Evolutionary conservation across 1,140 invertebrate species (phyloP).

Genomic region (Zaprionus nigranus): DNA sequence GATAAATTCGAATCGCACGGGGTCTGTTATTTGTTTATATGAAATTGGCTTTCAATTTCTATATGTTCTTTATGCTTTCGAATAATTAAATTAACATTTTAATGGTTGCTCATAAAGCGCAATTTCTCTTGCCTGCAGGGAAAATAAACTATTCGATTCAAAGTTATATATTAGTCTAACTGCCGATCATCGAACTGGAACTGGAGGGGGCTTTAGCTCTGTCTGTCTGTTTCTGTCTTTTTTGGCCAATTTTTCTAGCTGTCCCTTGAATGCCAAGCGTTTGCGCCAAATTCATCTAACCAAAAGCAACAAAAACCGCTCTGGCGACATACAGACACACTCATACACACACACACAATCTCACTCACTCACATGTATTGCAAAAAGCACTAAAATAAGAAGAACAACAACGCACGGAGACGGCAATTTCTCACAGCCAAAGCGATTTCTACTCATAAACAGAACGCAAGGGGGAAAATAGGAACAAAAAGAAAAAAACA

Average conservation of each 20-base stretch:
- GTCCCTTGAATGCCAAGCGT: slow-evolving; percentile 36
- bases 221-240: slow-evolving; percentile 1
- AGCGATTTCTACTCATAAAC: slow-evolving; percentile 77
- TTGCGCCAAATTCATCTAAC: slow-evolving; percentile 48
- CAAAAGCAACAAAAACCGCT: slow-evolving; percentile 32
- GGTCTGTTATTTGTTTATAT: slow-evolving; percentile 37
- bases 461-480: slow-evolving; percentile 54
- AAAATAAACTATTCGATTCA: slow-evolving; percentile 4
- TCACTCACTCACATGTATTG: slow-evolving; percentile 5
- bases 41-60: slow-evolving; percentile 30
- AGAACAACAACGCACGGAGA: slow-evolving; percentile 38
- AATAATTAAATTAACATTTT: slow-evolving; percentile 43
- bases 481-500: slow-evolving; percentile 32
- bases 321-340: slow-evolving; percentile 23
- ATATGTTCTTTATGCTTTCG: slow-evolving; percentile 19
- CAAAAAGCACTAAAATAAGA: slow-evolving; percentile 47
- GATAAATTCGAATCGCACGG: slow-evolving; percentile 27
- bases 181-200: background rate
- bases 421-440: slow-evolving; percentile 64
- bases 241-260: slow-evolving; percentile 13
- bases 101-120: slow-evolving; percentile 21
- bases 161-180: background rate
- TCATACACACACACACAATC: slow-evolving; percentile 9
- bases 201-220: slow-evolving; percentile 7
- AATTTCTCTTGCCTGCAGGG: background rate